Evolutionary conservation across 2,797 vertebrate species (phyloP).

Genomic region (Muscicapa comitata): DNA sequence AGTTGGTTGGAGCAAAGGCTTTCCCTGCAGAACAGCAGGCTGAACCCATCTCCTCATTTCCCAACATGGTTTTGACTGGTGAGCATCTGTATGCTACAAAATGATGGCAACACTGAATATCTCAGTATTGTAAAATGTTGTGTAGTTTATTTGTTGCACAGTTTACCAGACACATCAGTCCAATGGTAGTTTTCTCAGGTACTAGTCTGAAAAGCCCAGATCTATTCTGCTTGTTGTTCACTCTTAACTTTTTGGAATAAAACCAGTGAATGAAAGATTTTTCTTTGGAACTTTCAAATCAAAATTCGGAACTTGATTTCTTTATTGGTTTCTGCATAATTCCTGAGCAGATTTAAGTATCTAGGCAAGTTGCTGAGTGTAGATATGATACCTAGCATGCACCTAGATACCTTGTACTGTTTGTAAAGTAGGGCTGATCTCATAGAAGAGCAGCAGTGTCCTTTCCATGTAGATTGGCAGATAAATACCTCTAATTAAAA

Average conservation of each 20-base stretch:
- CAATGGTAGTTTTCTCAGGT: background rate
- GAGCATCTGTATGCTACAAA: background rate
- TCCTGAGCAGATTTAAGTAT: background rate
- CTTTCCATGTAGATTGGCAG: background rate
- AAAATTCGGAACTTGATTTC: background rate
- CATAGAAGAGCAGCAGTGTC: background rate
- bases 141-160: background rate
- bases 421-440: background rate
- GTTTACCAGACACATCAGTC: background rate
- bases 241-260: background rate
- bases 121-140: background rate
- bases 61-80: background rate
- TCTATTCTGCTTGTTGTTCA: background rate
- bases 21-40: background rate
- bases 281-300: background rate
- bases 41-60: background rate
- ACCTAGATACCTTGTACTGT: background rate
- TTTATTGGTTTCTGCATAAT: background rate
- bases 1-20: background rate
- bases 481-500: background rate
- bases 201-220: background rate
- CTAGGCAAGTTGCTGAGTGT: background rate
- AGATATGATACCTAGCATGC: background rate
- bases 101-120: background rate
- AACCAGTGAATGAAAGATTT: background rate